A percentile compares a stretch with the other conserved stretches of the same genome.
Conservation (phyloP, 2,888 invertebrate genomes). For the Autographa gamma region DNA sequence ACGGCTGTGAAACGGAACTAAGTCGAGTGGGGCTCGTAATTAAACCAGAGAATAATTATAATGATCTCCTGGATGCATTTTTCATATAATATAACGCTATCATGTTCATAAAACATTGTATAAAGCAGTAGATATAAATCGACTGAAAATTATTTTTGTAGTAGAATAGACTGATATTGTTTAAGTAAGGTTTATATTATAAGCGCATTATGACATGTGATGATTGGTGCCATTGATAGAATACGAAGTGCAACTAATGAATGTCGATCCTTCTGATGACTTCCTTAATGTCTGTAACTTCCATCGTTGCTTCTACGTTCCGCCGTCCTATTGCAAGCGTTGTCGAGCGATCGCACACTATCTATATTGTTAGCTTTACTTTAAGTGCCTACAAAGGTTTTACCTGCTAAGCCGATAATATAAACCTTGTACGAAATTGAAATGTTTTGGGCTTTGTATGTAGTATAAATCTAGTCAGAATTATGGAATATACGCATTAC, state of each 20-base stretch:
- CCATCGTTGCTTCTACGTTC: conserved; percentile 80
- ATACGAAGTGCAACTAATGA: conserved; percentile 81
- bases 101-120: conserved; percentile 75
- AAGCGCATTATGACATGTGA: conserved; percentile 88
- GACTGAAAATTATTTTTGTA: conserved; percentile 89
- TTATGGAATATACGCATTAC: conserved; percentile 1
- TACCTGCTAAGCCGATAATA: conserved; percentile 5
- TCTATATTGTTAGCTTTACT: conserved; percentile 1
- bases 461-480: not conserved
- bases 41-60: conserved; percentile 62
- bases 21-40: conserved; percentile 65
- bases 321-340: conserved; percentile 44
- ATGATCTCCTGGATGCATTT: conserved; percentile 85
- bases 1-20: conserved; percentile 76
- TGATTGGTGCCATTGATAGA: conserved; percentile 89
- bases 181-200: conserved; percentile 77
- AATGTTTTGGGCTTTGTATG: not conserved
- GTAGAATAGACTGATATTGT: conserved; percentile 88
- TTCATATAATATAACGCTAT: conserved; percentile 59
- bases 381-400: not conserved
- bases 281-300: conserved; percentile 82
- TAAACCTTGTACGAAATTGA: not conserved
- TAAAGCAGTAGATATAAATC: conserved; percentile 84
- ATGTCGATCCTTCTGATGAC: conserved; percentile 76
- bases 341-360: conserved; percentile 6